Evolutionary conservation across 2,797 vertebrate species (phyloP).

Genomic region (Meda fulgida): DNA sequence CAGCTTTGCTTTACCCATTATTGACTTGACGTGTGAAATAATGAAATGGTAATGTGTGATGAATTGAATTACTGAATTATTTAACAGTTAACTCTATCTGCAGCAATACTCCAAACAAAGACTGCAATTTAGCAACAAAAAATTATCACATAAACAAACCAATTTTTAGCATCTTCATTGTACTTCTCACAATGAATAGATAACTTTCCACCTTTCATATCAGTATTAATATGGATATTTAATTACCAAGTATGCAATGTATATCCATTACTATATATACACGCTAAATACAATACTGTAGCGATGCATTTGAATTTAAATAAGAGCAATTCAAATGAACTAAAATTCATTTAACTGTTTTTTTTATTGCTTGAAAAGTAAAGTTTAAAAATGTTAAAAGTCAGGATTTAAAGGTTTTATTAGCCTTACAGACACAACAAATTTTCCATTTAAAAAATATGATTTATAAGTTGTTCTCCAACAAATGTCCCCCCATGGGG

Average conservation of each 20-base stretch:
- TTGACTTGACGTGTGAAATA: not conserved
- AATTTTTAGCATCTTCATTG: not conserved
- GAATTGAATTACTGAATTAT: constrained; percentile 9
- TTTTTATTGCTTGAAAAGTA: not conserved
- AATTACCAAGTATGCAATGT: not conserved
- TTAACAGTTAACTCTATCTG: not conserved
- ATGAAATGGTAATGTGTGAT: not conserved
- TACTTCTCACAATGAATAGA: not conserved
- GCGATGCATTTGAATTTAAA: not conserved
- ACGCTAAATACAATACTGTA: not conserved
- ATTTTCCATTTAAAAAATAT: not conserved
- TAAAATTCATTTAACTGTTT: not conserved
- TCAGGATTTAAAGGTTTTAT: not conserved
- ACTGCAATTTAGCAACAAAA: not conserved
- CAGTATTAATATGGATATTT: not conserved
- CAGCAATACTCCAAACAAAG: constrained; percentile 3
- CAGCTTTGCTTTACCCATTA: constrained; percentile 16
- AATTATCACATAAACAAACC: not conserved
- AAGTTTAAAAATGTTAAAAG: not conserved
- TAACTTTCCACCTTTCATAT: constrained; percentile 4
- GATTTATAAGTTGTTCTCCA: not conserved
- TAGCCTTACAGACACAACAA: not conserved
- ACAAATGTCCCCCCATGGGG: too few species aligned
- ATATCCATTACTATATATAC: not conserved
- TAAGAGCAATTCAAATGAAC: not conserved